A percentile compares a stretch with the other conserved stretches of the same genome.
phyloP scores from a whole-genome alignment of 1,140 invertebrate genomes.

The Temnothorax longispinosus region DNA sequence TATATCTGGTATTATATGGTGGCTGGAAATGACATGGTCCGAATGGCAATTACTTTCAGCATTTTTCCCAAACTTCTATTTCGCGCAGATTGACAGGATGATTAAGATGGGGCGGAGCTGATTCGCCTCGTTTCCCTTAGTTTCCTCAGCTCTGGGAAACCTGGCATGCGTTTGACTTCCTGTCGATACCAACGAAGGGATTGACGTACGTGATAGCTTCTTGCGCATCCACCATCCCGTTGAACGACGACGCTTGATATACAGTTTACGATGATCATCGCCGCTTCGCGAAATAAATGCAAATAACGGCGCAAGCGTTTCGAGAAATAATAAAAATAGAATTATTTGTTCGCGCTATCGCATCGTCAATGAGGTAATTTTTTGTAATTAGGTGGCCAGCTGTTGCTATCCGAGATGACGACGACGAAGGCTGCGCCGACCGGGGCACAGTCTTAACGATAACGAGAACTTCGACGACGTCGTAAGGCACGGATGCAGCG shows the following conservation, averaged over 20 bases:
- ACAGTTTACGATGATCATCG: background rate
- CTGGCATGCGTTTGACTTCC: background rate
- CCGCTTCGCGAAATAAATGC: constrained; percentile 6
- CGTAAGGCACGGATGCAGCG: constrained; percentile 47
- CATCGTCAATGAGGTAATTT: background rate
- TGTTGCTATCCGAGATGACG: background rate
- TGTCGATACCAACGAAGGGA: background rate
- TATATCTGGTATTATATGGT: background rate
- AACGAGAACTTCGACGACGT: constrained; percentile 22
- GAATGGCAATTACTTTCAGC: background rate
- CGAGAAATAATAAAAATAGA: background rate
- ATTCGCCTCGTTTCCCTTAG: constrained; percentile 15
- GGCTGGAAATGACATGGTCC: background rate
- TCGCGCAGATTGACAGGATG: constrained; percentile 1
- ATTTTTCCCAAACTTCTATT: background rate
- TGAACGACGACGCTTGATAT: background rate
- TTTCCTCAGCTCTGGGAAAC: background rate
- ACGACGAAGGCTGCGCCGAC: background rate
- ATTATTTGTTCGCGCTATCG: background rate
- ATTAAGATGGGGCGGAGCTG: constrained; percentile 5
- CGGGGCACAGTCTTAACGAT: background rate
- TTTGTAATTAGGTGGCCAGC: constrained; percentile 1
- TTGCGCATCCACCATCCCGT: background rate
- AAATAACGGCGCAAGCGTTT: background rate
- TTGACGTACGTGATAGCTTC: background rate